Evolutionary conservation across 2,113 vertebrate genomes (phyloP), one percentile per base, ranked within the genome.

Genomic region (Recurvirostra avosetta): DNA sequence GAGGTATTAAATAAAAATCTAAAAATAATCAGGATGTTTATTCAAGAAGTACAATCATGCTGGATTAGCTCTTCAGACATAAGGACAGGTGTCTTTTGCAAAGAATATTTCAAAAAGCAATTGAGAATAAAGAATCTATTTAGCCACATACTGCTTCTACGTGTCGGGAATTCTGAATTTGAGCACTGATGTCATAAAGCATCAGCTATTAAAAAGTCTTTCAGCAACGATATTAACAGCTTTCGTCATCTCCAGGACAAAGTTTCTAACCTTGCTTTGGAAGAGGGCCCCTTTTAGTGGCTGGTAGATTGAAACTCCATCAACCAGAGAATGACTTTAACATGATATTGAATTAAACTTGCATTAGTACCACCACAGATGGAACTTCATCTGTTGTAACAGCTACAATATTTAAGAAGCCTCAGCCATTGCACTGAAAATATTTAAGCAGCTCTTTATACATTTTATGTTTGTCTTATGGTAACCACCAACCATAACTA

Each of bases 331-430:
- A 67, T 78, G 52, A 61, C 76, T 97, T 94, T 78, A 92, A 87
- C 56, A 87, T 0, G 5, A 84, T 90, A 81, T 29, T 95, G 83
- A 92, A 92, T 89, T 86, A 87, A 94, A 92, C 70, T 86, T 91
- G 11, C 27, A 49, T 92, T 79, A 38, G 77, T 75, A 94, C 73
- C 52, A 79, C 80, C 26, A 92, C 91, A 94, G 62, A 94, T 90
- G 79, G 86, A 94, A 81, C 73, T 90, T 97, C 86, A 95, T 94
- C 91, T 97, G 88, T 95, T 94, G 27, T 89, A 93, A 87, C 76
- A 91, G 47, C 83, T 74, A 94, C 79, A 94, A 65, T 92, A 81
- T 97, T 96, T 91, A 70, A 83, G 92, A 86, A 86, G 61, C 18
- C 32, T 91, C 65, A 92, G 15, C 21, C 58, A 61, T 72, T 82